A percentile compares a stretch with the other conserved stretches of the same genome.
Evolutionary conservation across 1,140 invertebrate genomes (phyloP).

Genomic region (Drosophila mauritiana): DNA sequence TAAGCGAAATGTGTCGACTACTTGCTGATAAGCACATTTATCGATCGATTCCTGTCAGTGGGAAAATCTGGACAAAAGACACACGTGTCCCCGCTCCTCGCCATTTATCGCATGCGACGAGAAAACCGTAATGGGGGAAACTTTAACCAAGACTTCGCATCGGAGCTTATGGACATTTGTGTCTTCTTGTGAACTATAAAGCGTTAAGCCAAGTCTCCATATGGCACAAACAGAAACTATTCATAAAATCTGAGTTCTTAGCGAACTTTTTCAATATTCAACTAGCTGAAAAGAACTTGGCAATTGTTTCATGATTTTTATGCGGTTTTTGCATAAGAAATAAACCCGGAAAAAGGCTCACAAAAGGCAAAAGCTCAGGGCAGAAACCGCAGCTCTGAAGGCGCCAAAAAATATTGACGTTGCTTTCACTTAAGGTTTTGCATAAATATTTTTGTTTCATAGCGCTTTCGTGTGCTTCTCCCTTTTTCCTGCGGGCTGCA

Average conservation of each 20-base stretch:
- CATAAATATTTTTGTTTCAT: slow-evolving; percentile 76
- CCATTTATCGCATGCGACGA: slow-evolving; percentile 17
- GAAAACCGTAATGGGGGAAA: slow-evolving; percentile 18
- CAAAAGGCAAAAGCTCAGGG: slow-evolving; percentile 12
- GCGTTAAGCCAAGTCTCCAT: not conserved
- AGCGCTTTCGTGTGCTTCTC: slow-evolving; percentile 24
- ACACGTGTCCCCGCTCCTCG: slow-evolving; percentile 19
- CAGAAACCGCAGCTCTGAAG: slow-evolving; percentile 17
- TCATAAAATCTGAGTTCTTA: not conserved
- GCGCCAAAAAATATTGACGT: slow-evolving; percentile 56
- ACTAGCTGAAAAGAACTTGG: slow-evolving; percentile 14
- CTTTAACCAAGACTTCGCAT: slow-evolving; percentile 1
- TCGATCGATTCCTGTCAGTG: slow-evolving; percentile 55
- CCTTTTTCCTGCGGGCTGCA: slow-evolving; percentile 23
- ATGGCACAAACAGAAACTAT: slow-evolving; percentile 1
- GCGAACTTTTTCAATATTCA: slow-evolving; percentile 21
- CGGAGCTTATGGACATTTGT: not conserved
- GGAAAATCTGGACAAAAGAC: slow-evolving; percentile 40
- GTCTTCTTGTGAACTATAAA: not conserved
- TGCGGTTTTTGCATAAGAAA: slow-evolving; percentile 63
- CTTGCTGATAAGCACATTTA: slow-evolving; percentile 76
- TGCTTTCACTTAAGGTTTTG: slow-evolving; percentile 64
- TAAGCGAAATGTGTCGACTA: slow-evolving; percentile 66
- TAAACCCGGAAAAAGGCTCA: slow-evolving; percentile 49
- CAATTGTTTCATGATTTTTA: slow-evolving; percentile 48